Evolutionary conservation across 2,113 vertebrate species (phyloP), one percentile per base, ranked within the genome.

Genomic region (Festucalex cinctus): DNA sequence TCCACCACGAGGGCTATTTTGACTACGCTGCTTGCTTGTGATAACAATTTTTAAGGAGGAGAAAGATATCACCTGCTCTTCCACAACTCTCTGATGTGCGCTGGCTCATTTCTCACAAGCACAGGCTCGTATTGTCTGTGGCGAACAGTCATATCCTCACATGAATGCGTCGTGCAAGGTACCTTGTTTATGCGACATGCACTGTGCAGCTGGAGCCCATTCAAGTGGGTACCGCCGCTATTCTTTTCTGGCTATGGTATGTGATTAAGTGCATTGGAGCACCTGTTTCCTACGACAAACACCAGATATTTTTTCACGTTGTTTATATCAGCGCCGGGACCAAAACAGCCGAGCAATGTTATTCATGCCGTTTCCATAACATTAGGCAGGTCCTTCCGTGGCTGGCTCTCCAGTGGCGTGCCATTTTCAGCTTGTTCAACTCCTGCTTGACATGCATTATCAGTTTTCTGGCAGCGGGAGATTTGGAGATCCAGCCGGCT

Each of bases 211-310:
- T 89, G 85, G 76, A 77, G 76, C 63, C 76, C 69, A 73, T 85
- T 83, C 77, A 71, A 81, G 66, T 71, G 69, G 73, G 74, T 74
- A 63, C 20, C 60, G 69, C 71, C 75, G 48, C 28, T 39, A 65
- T 74, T 83, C 53, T 81, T 66, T 49, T 80, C 73, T 37, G 66
- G 68, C 68, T 71, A 65, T 65, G 77, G 59, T 67, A 49, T 80
- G 66, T 75, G 79, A 81, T 81, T 84, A 76, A 73, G 76, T 79
- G 70, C 79, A 69, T 60, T 66, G 49, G 35, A 79, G 75, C 90
- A 91, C 88, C 86, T 90, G 87, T 86, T 91, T 92, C 86, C 87
- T 88, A 63, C 67, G 76, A 78, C 77, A 84, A 88, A 83, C 82
- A 80, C 69, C 53, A 73, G 68, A 76, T 43, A 8, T 32, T 32